Base-by-base conservation (phyloP, 2,113 vertebrate genomes). In the Mirounga angustirostris region DNA sequence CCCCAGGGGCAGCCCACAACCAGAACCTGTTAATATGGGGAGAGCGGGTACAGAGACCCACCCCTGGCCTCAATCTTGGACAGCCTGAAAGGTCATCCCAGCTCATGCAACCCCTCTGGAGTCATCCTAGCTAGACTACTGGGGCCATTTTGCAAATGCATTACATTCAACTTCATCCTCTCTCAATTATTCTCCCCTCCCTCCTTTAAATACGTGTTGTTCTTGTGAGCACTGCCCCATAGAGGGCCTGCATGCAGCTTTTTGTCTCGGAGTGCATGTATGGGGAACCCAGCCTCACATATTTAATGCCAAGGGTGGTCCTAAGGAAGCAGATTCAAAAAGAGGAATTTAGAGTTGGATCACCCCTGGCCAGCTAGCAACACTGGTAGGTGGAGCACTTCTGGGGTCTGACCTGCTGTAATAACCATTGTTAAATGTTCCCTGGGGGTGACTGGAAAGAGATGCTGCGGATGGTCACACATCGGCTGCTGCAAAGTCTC, bases 311-410 rank as follows among this genome's bases (percentile, higher is more conserved):
- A 81, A 52, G 84, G 46, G 8, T 58, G 36, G 54, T 81, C 8
- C n/a, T 80, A 71, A 50, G n/a, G 43, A 67, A 91, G 36, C 43
- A 89, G 59, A 92, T 71, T 92, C 22, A 76, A 84, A 94, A 52
- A 33, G 7, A 84, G n/a, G 36, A 85, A 81, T 69, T 58, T 61
- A 67, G 56, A 63, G 4, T 5, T 30, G 52, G 11, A 61, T 71
- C 59, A 63, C 21, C 33, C 82, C 21, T 43, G 50, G 74, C 10
- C 43, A 74, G 40, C 36, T 36, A 46, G 21, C n/a, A 52, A 43
- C 19, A 30, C 16, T 85, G 19, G 21, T 76, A 14, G 36, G 14
- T 56, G 22, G 59, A 65, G 26, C 26, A 52, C 7, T 22, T 3
- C 11, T 58, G 0, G 1, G 19, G 54, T 91, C 52, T 63, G 67